These are phyloP conservation scores for Lycorma delicatula DNA, from an alignment of 1,140 invertebrate genomes.

Conservation along the genomic window DNA sequence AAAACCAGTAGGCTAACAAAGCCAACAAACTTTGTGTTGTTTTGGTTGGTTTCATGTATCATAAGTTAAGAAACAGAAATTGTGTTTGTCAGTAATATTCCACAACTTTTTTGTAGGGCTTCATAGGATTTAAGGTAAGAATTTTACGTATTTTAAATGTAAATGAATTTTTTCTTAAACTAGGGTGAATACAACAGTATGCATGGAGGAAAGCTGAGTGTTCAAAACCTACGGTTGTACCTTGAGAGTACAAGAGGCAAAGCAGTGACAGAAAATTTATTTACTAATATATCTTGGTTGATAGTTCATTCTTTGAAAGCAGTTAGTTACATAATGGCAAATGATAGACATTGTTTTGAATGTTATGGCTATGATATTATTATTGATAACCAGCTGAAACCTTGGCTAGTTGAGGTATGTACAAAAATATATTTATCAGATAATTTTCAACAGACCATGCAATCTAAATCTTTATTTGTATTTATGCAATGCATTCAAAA, in stretches of 20 bases:
- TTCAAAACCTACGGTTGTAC: conserved; percentile 83
- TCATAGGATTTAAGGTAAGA: no score
- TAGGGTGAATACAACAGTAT: conserved; percentile 90
- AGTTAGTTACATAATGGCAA: conserved; percentile 64
- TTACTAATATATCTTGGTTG: conserved; percentile 79
- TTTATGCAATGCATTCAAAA: no score
- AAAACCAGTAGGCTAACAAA: no score
- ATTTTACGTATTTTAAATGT: no score
- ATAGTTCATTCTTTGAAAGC: conserved; percentile 78
- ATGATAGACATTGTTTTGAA: conserved; percentile 73
- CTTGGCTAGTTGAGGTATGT: conserved; percentile 70
- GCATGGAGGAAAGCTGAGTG: conserved; percentile 90
- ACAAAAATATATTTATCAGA: conserved; percentile 1
- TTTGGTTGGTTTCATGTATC: no score
- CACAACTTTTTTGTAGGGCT: neutral
- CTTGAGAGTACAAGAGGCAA: conserved; percentile 87
- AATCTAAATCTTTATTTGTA: no score
- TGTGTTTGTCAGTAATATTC: neutral
- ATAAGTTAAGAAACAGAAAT: no score
- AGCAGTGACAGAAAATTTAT: conserved; percentile 71
- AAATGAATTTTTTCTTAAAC: no score
- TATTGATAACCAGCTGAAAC: conserved; percentile 74
- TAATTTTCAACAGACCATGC: conserved; percentile 1
- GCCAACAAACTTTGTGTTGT: no score
- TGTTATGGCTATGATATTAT: conserved; percentile 82